Percentiles rank a stretch among this genome's conserved stretches.
Evolutionary conservation across 2,888 invertebrate genomes (phyloP).

Genomic region (Eubasilissa splendida): DNA sequence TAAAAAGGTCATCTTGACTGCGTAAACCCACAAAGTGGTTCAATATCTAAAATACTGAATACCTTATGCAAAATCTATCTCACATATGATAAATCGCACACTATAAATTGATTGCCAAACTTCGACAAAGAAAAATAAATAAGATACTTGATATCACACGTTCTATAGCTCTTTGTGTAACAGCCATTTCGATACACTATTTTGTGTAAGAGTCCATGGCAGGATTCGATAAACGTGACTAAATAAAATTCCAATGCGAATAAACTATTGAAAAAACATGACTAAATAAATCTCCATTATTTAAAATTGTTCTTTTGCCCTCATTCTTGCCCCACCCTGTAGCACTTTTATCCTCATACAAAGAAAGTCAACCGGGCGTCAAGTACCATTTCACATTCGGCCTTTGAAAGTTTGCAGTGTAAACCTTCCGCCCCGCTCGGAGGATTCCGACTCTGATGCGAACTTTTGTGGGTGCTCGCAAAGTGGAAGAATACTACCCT

Average conservation of each 20-base stretch:
- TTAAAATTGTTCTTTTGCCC: neutral
- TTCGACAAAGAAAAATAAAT: no score
- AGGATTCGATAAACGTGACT: neutral
- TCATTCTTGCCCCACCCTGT: no score
- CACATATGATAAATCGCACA: no score
- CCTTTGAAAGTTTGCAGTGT: constrained; percentile 27
- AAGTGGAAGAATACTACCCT: neutral
- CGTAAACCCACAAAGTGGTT: no score
- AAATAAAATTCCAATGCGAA: neutral
- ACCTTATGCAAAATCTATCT: no score
- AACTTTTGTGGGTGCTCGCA: constrained; percentile 3
- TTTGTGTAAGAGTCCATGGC: neutral
- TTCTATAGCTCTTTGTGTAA: no score
- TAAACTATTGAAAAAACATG: neutral
- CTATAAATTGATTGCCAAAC: no score
- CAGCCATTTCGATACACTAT: neutral
- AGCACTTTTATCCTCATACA: constrained; percentile 1
- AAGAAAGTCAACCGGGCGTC: constrained; percentile 18
- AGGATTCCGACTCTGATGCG: neutral
- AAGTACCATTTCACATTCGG: constrained; percentile 28
- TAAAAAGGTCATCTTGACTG: no score
- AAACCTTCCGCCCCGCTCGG: constrained; percentile 4
- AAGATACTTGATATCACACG: no score
- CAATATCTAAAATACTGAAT: no score
- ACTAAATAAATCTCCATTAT: neutral